These are phyloP conservation scores for Miichthys miiuy DNA, from an alignment of 2,797 vertebrate species.

Conservation along the genomic window DNA sequence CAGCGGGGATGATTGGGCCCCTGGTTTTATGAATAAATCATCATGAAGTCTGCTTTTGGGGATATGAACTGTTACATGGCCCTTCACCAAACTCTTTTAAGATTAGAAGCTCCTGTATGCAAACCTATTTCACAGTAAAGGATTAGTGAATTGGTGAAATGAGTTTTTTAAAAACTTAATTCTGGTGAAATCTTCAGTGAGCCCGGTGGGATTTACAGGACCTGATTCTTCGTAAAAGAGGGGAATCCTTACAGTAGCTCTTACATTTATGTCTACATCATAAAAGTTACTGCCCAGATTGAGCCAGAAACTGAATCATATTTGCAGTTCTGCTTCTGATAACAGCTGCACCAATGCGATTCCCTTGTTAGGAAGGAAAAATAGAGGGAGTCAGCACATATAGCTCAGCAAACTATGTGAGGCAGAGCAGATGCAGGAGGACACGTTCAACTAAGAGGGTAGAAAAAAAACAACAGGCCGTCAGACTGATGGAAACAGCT, in stretches of 20 bases:
- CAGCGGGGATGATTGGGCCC: slow-evolving; percentile 19
- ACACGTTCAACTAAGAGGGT: slow-evolving; percentile 52
- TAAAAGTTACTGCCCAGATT: not conserved
- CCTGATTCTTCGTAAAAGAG: slow-evolving; percentile 2
- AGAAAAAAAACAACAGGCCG: slow-evolving; percentile 58
- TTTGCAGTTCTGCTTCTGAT: slow-evolving; percentile 34
- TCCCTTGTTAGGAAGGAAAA: slow-evolving; percentile 65
- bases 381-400: slow-evolving; percentile 46
- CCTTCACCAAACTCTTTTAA: slow-evolving; percentile 36
- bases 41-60: slow-evolving; percentile 29
- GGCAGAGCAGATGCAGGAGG: slow-evolving; percentile 60
- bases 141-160: slow-evolving; percentile 63
- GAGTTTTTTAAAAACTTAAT: slow-evolving; percentile 17
- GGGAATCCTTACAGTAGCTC: not conserved
- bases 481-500: slow-evolving; percentile 60
- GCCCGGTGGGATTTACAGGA: slow-evolving; percentile 15
- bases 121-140: slow-evolving; percentile 56
- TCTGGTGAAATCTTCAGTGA: slow-evolving; percentile 21
- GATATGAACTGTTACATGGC: slow-evolving; percentile 14
- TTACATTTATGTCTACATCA: slow-evolving; percentile 17
- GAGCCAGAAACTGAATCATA: slow-evolving; percentile 34
- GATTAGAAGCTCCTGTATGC: slow-evolving; percentile 21
- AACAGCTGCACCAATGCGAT: slow-evolving; percentile 42
- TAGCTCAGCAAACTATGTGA: slow-evolving; percentile 54
- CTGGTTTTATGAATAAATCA: slow-evolving; percentile 49